Evolutionary conservation across 2,888 invertebrate species (phyloP).

Genomic region (Norana najaformis): DNA sequence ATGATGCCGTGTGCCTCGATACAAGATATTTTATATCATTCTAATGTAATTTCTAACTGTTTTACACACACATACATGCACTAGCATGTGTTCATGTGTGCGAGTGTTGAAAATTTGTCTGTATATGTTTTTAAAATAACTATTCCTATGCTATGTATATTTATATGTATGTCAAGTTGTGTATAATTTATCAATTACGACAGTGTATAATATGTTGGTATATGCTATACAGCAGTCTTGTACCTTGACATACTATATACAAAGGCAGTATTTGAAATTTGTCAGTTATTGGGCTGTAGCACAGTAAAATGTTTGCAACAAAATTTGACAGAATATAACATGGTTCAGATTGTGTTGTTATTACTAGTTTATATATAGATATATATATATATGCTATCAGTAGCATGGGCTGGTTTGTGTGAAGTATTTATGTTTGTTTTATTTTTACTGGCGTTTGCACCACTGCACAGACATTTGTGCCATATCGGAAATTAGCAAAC

Average conservation of each 20-base stretch:
- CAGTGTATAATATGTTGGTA: constrained; percentile 6
- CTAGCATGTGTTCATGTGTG: constrained; percentile 5
- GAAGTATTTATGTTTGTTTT: neutral
- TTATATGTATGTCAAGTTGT: constrained; percentile 13
- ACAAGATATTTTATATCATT: constrained; percentile 25
- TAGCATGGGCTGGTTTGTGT: constrained; percentile 4
- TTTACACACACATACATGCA: constrained; percentile 13
- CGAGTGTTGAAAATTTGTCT: constrained; percentile 5
- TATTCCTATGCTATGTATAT: constrained; percentile 13
- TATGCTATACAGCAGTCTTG: neutral
- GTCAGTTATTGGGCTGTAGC: constrained; percentile 13
- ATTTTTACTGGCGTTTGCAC: neutral
- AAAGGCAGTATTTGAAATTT: constrained; percentile 3
- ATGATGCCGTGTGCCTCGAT: constrained; percentile 24
- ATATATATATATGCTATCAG: too few species aligned
- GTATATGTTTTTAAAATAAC: constrained; percentile 13
- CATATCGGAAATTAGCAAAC: neutral
- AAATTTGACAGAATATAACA: neutral
- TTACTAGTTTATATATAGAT: neutral
- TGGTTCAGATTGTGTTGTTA: neutral
- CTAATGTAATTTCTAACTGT: constrained; percentile 23
- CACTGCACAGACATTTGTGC: constrained; percentile 4
- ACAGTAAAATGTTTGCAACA: neutral
- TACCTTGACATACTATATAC: neutral
- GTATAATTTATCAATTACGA: neutral